Base-by-base conservation (phyloP, 2,113 vertebrate species). In the Rhagologus leucostigma region DNA sequence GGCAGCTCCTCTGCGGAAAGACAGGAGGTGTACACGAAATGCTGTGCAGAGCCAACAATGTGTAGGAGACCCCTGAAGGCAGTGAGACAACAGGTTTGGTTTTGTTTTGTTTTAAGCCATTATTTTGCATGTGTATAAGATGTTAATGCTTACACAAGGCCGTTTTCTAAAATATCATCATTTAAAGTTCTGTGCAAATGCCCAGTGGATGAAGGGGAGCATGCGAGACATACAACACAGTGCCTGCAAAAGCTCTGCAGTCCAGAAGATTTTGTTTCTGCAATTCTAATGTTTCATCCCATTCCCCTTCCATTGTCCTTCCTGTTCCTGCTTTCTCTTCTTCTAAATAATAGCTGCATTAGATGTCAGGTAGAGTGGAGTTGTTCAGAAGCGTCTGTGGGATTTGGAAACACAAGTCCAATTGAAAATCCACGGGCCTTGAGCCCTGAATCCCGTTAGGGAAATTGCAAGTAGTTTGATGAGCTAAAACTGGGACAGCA, bases 401-500 rank as follows among this genome's bases (percentile, higher is more conserved):
- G 84, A 86, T 96, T 96, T 95, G 39, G 75, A 91, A 91, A 53
- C 39, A 60, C 59, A 60, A 88, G 76, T 84, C 85, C 68, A 94
- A 93, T 78, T 96, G 93, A 83, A 94, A 90, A 84, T 74, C 41
- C 29, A 30, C 12, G 39, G 64, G 84, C 59, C 87, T 91, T 90
- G 87, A 78, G 79, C 88, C 90, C 60, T 78, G 69, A 89, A 68
- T 86, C 62, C 70, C 29, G 0, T 81, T 81, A 71, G 85, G 80
- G 42, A 91, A 90, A 91, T 41, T 53, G 70, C 55, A 60, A 33
- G 41, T 88, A 64, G 86, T 78, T 83, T 92, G 90, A 93, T 94
- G 83, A 95, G n/a, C 76, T 93, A 76, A 96, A 96, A 89, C 44
- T 93, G 88, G 90, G 83, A 84, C 92, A 96, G 79, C 88, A 94